Evolutionary conservation across 92 coral and sea anemone species (phyloP).

Genomic region (Bergia puertoricense): DNA sequence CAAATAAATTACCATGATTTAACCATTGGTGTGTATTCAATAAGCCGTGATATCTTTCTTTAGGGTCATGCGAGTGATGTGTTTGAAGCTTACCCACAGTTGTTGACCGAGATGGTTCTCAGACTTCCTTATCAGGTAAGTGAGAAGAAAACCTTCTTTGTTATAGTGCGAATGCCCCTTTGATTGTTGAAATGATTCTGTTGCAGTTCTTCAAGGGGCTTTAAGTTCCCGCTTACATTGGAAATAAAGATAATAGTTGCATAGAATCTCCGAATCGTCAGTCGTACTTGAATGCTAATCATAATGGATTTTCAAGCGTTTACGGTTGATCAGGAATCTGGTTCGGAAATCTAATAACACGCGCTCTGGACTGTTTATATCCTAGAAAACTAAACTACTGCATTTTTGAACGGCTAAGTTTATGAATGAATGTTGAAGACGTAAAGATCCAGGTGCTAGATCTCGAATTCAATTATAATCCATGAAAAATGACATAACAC

Average conservation of each 20-base stretch:
- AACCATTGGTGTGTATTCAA: not conserved
- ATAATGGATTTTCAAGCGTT: not conserved
- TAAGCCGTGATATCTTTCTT: not conserved
- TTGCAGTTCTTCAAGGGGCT: not conserved
- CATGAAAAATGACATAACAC: no score
- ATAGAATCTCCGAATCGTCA: not conserved
- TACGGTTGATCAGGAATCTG: not conserved
- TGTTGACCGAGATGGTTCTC: slow-evolving; percentile 95
- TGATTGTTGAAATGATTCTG: not conserved
- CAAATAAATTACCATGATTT: no score
- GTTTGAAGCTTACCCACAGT: slow-evolving; percentile 95
- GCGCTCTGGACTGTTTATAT: no score
- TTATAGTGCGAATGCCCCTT: not conserved
- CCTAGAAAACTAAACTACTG: no score
- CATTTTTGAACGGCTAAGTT: no score
- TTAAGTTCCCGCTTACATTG: not conserved
- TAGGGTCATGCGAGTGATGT: slow-evolving; percentile 98
- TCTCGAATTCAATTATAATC: no score
- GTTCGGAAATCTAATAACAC: not conserved
- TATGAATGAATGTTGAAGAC: no score
- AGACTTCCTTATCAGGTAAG: slow-evolving; percentile 90
- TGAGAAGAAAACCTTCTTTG: not conserved
- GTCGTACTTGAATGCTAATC: not conserved
- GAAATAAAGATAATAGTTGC: no score
- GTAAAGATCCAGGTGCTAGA: no score